Conservation (phyloP, 2,797 vertebrate species). For the Hippopotamyrus pictus region DNA sequence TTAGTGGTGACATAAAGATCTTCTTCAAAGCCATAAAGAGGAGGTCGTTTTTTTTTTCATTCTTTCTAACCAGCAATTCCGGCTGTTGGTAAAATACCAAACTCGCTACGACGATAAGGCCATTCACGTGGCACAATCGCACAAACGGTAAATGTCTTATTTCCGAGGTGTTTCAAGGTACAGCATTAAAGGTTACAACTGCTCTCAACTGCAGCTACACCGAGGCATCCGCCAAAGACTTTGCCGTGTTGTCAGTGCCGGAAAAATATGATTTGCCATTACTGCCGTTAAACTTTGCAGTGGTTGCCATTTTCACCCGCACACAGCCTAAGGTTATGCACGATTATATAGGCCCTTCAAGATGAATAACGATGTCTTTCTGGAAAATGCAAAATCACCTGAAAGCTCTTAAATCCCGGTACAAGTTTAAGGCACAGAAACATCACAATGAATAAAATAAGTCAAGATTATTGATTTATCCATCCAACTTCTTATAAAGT, state of each 20-base stretch:
- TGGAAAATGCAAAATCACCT: conserved; percentile 3
- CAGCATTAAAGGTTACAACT: conserved; percentile 24
- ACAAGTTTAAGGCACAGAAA: neutral
- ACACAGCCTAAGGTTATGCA: neutral
- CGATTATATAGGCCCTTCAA: neutral
- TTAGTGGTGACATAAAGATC: conserved; percentile 7
- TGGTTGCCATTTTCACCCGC: conserved; percentile 37
- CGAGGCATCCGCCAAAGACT: conserved; percentile 32
- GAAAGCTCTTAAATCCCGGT: neutral
- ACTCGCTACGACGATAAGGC: neutral
- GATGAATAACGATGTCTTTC: neutral
- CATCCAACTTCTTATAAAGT: neutral
- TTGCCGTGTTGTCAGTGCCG: conserved; percentile 40
- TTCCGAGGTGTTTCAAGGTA: conserved; percentile 24
- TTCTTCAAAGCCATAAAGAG: conserved; percentile 18
- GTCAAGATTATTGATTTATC: neutral
- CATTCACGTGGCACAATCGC: neutral
- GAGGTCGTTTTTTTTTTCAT: neutral
- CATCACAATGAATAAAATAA: neutral
- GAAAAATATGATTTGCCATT: conserved; percentile 33
- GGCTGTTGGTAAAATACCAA: neutral
- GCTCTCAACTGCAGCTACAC: conserved; percentile 13
- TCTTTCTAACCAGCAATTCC: neutral
- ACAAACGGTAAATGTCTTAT: conserved; percentile 8
- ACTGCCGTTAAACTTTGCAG: conserved; percentile 37